Base-by-base conservation (phyloP, 2,888 invertebrate genomes). In the Hanleya hanleyi region DNA sequence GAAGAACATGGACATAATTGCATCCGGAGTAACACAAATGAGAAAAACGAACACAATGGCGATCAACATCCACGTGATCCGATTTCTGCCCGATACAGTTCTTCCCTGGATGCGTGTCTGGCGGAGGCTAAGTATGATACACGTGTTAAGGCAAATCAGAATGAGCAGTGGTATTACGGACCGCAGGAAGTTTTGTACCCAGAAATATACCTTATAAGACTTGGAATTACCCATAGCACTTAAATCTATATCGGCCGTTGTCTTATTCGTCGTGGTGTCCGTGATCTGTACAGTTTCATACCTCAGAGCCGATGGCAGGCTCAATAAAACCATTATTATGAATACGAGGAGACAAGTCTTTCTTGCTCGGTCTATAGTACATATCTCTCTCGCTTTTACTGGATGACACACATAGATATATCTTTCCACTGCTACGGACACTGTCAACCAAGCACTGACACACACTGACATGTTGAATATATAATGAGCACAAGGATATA, bases 21-120 rank as follows among this genome's bases (percentile, higher is more conserved):
- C 89, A 73, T 90, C 90, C 0, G 90, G 90, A 61, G 87, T 87
- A 57, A 89, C 85, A 78, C 89, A 90, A 65, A 89, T 80, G 18
- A 89, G 78, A 79, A 90, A 90, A 65, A 88, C 85, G 32, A 89
- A 79, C 33, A 90, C 86, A 29, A 90, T 86, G 36, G 87, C 84
- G 62, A 88, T 85, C 62, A 90, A 85, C 84, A 90, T 90, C 9
- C 89, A 75, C 2, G 90, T 90, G 41, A 90, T 89, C 36, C 89
- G 84, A 75, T 89, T 89, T 49, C 88, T 68, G 0, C 73, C n/a
- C 18, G 66, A 41, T n/a, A 50, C 49, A 22, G 62, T 41, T 2
- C 57, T 38, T 35, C 70, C 50, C 36, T 77, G 71, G 7, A 76
- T 75, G 36, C 82, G 72, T n/a, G 81, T 76, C 64, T 81, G 80